Conservation (phyloP, 1,140 invertebrate species). For the Antheraea pernyi region DNA sequence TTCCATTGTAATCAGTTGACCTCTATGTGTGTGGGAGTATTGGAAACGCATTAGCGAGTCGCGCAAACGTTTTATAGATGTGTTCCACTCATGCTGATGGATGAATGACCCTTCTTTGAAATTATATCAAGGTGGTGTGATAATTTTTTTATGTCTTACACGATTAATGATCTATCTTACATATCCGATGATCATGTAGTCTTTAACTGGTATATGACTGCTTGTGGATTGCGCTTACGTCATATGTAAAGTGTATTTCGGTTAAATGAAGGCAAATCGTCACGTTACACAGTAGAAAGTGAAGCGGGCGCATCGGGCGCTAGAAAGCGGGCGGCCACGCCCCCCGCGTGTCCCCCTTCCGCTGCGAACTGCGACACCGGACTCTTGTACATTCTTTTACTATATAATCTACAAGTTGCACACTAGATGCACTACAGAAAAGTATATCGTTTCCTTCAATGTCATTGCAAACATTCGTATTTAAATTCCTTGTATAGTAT, state of each 20-base stretch:
- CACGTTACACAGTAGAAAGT: constrained; percentile 64
- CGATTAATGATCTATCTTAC: no score
- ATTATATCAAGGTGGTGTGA: no score
- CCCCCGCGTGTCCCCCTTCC: constrained; percentile 1
- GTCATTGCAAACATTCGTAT: no score
- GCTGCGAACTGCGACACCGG: neutral
- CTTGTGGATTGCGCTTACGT: neutral
- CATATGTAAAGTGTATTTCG: neutral
- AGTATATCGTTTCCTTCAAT: no score
- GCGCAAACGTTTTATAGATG: constrained; percentile 21
- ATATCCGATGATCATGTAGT: no score
- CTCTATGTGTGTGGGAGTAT: constrained; percentile 21
- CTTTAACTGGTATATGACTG: no score
- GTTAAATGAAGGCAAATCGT: constrained; percentile 20
- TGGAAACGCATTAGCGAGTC: constrained; percentile 31
- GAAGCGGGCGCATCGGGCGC: constrained; percentile 66
- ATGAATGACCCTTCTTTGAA: no score
- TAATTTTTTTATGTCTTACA: no score
- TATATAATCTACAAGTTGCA: no score
- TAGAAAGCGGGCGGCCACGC: constrained; percentile 59
- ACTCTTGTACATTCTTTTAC: neutral
- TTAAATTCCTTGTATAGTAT: no score
- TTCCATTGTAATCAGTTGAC: constrained; percentile 35
- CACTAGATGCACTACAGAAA: no score
- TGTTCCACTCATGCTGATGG: neutral